phyloP scores from a whole-genome alignment of 2,888 invertebrate species.

The Pheosia gnoma region DNA sequence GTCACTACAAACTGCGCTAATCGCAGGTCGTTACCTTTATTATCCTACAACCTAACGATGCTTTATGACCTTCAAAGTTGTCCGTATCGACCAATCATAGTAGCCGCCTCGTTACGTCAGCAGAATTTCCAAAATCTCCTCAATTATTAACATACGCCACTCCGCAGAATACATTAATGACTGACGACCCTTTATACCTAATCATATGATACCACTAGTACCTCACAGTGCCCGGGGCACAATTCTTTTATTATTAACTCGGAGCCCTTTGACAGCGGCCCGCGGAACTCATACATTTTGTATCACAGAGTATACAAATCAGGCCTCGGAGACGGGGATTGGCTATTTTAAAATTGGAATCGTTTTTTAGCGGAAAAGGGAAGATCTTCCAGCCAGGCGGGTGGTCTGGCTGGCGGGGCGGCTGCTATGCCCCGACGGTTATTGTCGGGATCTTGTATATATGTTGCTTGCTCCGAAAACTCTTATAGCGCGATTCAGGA shows the following conservation, averaged over 20 bases:
- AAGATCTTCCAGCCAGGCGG: too few species aligned
- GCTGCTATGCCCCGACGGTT: too few species aligned
- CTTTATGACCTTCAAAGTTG: neutral
- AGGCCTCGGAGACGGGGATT: neutral
- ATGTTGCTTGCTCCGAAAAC: too few species aligned
- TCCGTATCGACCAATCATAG: neutral
- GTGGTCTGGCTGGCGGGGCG: too few species aligned
- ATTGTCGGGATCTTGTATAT: too few species aligned
- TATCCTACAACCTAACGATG: too few species aligned
- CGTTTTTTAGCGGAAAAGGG: neutral
- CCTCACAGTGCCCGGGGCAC: slow-evolving; percentile 4
- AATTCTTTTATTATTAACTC: slow-evolving; percentile 11
- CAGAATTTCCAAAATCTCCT: neutral
- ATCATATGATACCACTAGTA: slow-evolving; percentile 6
- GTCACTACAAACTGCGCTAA: too few species aligned
- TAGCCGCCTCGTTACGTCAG: neutral
- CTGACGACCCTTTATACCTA: slow-evolving; percentile 4
- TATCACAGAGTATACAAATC: neutral
- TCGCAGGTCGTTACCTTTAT: too few species aligned
- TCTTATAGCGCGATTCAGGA: too few species aligned
- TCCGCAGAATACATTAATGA: slow-evolving; percentile 3
- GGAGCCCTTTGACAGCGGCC: neutral
- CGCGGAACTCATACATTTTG: neutral
- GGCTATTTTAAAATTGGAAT: neutral
- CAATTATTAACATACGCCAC: neutral